Conservation (phyloP, 2,888 invertebrate genomes). For the Drosophila cognata region DNA sequence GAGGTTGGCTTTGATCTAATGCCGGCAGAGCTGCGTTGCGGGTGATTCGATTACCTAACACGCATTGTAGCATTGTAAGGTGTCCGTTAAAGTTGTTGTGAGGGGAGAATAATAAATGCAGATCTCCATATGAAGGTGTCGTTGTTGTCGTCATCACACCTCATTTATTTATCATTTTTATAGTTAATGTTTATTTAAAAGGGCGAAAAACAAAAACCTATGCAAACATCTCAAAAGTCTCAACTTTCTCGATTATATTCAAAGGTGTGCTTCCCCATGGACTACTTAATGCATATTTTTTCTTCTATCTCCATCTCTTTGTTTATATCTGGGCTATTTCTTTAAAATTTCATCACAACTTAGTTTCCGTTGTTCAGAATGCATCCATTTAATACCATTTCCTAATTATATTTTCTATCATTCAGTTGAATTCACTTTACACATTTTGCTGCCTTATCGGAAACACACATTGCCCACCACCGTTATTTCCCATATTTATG, state of each 20-base stretch:
- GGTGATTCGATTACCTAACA: slow-evolving; percentile 38
- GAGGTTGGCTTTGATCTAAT: slow-evolving; percentile 37
- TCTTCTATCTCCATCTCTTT: not conserved
- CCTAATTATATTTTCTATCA: slow-evolving; percentile 25
- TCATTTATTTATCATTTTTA: slow-evolving; percentile 5
- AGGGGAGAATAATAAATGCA: not conserved
- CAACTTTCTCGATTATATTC: not conserved
- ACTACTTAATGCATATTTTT: not conserved
- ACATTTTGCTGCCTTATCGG: slow-evolving; percentile 37
- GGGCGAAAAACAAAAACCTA: not conserved
- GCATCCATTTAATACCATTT: slow-evolving; percentile 17
- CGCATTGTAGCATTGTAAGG: slow-evolving; percentile 25
- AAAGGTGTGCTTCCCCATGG: not conserved
- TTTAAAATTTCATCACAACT: not conserved
- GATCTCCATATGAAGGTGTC: slow-evolving; percentile 17
- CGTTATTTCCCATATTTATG: slow-evolving; percentile 9
- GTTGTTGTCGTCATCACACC: not conserved
- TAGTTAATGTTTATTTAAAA: not conserved
- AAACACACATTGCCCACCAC: slow-evolving; percentile 39
- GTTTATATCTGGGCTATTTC: not conserved
- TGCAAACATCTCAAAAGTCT: not conserved
- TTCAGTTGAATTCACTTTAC: slow-evolving; percentile 41
- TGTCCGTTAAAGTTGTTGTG: slow-evolving; percentile 3
- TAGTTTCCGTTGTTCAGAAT: not conserved
- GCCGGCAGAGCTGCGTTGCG: slow-evolving; percentile 22